A percentile compares a stretch with the other conserved stretches of the same genome.
These are phyloP conservation scores for Herpailurus yagouaroundi DNA, from an alignment of 2,113 vertebrate species.

Conservation along the genomic window DNA sequence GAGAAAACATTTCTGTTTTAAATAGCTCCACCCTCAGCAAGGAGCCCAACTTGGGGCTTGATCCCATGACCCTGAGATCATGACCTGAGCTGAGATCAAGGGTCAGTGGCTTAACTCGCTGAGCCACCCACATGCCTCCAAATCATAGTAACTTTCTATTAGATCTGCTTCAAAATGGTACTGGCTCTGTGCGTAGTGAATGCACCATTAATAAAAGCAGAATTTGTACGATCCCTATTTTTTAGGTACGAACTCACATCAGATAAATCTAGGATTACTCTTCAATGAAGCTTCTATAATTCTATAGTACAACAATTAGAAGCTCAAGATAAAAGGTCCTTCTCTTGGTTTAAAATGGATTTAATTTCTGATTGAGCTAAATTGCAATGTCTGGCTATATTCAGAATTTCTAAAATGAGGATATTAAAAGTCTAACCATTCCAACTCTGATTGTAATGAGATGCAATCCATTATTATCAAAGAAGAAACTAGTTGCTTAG, in stretches of 20 bases:
- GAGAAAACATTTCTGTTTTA: neutral
- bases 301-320: neutral
- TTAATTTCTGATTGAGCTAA: neutral
- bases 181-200: neutral
- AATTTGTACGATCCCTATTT: neutral
- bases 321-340: neutral
- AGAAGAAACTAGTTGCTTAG: neutral
- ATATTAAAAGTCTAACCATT: neutral
- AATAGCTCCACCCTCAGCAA: no score
- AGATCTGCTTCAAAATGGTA: neutral
- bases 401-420: constrained; percentile 10
- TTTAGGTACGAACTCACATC: neutral
- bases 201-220: neutral
- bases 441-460: neutral
- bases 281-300: neutral
- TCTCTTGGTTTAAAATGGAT: neutral
- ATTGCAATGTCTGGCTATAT: neutral
- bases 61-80: no score
- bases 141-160: neutral
- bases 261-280: neutral
- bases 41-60: no score
- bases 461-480: neutral
- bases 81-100: no score
- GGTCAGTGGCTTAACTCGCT: no score
- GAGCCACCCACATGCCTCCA: no score